Percentiles rank a stretch among this genome's conserved stretches.
Evolutionary conservation across 2,797 vertebrate genomes (phyloP).

Genomic region (Podarcis lilfordi): DNA sequence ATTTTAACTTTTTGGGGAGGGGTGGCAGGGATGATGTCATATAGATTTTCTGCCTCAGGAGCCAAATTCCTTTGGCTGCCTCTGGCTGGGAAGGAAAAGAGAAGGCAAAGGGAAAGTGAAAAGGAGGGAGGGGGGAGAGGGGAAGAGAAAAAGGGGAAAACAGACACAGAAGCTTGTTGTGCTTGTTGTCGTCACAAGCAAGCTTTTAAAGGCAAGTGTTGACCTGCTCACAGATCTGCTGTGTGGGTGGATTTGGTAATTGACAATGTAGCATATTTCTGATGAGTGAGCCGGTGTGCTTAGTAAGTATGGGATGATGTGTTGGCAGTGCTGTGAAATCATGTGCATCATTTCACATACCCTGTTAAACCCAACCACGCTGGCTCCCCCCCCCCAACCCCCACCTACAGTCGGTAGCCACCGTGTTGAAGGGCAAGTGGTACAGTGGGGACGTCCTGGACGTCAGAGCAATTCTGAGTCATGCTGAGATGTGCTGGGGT

Average conservation of each 20-base stretch:
- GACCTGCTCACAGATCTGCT: constrained; percentile 11
- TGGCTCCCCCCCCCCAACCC: too few relatives aligned
- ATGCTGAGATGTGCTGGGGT: neutral
- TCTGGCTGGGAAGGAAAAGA: neutral
- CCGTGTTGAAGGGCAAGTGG: neutral
- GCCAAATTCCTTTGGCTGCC: neutral
- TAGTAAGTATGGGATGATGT: neutral
- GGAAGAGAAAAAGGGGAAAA: neutral
- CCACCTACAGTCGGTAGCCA: neutral
- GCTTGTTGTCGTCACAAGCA: neutral
- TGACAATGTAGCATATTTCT: neutral
- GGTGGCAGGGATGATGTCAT: neutral
- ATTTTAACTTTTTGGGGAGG: neutral
- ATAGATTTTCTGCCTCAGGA: neutral
- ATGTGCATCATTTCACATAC: neutral
- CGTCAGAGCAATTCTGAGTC: neutral
- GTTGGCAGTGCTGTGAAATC: neutral
- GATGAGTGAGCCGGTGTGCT: neutral
- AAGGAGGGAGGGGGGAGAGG: neutral
- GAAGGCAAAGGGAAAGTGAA: neutral
- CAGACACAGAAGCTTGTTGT: neutral
- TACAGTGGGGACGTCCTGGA: neutral
- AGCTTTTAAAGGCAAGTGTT: neutral
- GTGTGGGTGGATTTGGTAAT: constrained; percentile 20
- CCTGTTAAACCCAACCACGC: neutral